phyloP scores from a whole-genome alignment of 2,113 vertebrate genomes.

The Rutilus rutilus region DNA sequence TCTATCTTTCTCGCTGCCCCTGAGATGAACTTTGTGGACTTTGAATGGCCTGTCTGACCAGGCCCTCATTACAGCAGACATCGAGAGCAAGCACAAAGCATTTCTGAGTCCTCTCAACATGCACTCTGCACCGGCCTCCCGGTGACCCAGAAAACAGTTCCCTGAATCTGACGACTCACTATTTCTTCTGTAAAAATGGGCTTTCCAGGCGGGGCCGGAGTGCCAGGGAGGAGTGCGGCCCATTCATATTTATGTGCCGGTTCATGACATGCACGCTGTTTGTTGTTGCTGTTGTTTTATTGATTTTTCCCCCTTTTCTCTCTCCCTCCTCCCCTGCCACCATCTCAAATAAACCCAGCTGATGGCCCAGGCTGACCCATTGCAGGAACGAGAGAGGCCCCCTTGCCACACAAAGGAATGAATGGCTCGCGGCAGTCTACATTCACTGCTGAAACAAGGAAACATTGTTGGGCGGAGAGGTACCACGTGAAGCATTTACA shows the following conservation, averaged over 20 bases:
- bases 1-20: constrained; percentile 36
- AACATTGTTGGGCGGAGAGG: constrained; percentile 69
- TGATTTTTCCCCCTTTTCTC: constrained; percentile 45
- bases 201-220: constrained; percentile 65
- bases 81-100: constrained; percentile 40
- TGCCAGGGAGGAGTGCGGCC: constrained; percentile 50
- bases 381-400: constrained; percentile 66
- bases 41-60: constrained; percentile 41
- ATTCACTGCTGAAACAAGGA: constrained; percentile 80
- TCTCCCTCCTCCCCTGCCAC: constrained; percentile 51
- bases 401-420: constrained; percentile 74
- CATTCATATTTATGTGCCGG: constrained; percentile 60
- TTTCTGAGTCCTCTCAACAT: constrained; percentile 32
- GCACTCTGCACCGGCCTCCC: constrained; percentile 34
- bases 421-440: constrained; percentile 77
- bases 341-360: constrained; percentile 72
- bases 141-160: constrained; percentile 51
- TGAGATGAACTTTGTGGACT: constrained; percentile 53
- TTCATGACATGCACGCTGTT: constrained; percentile 42
- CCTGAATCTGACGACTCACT: constrained; percentile 50
- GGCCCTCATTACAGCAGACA: constrained; percentile 50
- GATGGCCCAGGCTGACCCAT: constrained; percentile 76
- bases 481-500: constrained; percentile 44
- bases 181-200: constrained; percentile 46
- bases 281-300: constrained; percentile 51